A percentile compares a stretch with the other conserved stretches of the same genome.
phyloP scores from a whole-genome alignment of 2,888 invertebrate genomes.

The Monoplex corrugatus region DNA sequence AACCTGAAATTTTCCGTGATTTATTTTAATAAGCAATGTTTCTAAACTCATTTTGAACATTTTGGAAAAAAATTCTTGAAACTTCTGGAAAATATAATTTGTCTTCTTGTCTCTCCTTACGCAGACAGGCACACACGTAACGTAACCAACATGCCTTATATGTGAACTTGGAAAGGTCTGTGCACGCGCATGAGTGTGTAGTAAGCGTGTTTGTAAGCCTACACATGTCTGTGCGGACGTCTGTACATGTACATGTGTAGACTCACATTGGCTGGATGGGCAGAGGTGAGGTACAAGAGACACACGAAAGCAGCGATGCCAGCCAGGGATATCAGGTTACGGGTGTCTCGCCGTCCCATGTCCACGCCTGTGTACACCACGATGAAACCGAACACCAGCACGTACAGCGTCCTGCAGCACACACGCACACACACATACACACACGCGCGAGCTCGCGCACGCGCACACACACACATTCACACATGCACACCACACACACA shows the following conservation, averaged over 20 bases:
- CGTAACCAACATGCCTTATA: too few species aligned
- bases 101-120: too few species aligned
- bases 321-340: conserved; percentile 73
- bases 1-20: too few species aligned
- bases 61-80: too few species aligned
- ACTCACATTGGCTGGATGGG: conserved; percentile 73
- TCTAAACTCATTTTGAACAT: too few species aligned
- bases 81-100: too few species aligned
- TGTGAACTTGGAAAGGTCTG: too few species aligned
- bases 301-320: conserved; percentile 73
- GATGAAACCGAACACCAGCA: conserved; percentile 63
- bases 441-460: neutral
- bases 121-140: too few species aligned
- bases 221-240: neutral
- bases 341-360: conserved; percentile 67
- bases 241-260: neutral
- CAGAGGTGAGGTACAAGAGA: conserved; percentile 72
- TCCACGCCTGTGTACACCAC: conserved; percentile 71
- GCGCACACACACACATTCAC: conserved; percentile 4
- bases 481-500: neutral
- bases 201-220: neutral
- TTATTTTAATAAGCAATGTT: too few species aligned
- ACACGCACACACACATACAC: conserved; percentile 41
- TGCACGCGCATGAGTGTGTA: neutral
- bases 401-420: conserved; percentile 62